These are phyloP conservation scores for Callosobruchus maculatus DNA, from an alignment of 2,888 invertebrate genomes.

Conservation along the genomic window DNA sequence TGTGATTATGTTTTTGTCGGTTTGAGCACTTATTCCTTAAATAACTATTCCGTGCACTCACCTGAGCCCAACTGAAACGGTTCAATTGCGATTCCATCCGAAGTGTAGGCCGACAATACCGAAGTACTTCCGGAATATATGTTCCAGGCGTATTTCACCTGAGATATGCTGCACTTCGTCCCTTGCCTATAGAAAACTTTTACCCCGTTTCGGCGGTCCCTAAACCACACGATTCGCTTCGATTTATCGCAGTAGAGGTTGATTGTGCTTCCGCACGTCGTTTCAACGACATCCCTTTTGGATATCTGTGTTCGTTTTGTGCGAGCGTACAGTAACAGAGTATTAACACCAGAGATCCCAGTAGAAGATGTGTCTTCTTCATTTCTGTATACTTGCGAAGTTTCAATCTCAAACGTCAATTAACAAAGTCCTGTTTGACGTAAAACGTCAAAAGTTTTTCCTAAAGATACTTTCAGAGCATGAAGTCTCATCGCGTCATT, in stretches of 20 bases:
- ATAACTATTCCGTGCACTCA: background rate
- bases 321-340: too few relatives aligned
- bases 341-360: too few relatives aligned
- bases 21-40: too few relatives aligned
- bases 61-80: background rate
- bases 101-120: background rate
- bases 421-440: too few relatives aligned
- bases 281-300: background rate
- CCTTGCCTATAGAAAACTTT: background rate
- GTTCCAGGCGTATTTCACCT: background rate
- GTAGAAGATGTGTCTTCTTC: too few relatives aligned
- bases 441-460: too few relatives aligned
- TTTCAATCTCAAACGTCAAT: too few relatives aligned
- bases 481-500: too few relatives aligned
- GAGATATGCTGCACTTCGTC: background rate
- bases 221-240: background rate
- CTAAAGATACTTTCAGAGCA: too few relatives aligned
- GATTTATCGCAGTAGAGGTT: background rate
- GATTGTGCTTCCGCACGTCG: background rate
- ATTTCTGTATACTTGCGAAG: too few relatives aligned
- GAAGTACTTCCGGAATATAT: background rate
- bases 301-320: too few relatives aligned
- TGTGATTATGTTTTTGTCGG: too few relatives aligned
- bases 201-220: background rate
- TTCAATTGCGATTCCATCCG: background rate